Evolutionary conservation across 64 coral and sea anemone genomes (phyloP).

Genomic region (Pocillopora damicornis): DNA sequence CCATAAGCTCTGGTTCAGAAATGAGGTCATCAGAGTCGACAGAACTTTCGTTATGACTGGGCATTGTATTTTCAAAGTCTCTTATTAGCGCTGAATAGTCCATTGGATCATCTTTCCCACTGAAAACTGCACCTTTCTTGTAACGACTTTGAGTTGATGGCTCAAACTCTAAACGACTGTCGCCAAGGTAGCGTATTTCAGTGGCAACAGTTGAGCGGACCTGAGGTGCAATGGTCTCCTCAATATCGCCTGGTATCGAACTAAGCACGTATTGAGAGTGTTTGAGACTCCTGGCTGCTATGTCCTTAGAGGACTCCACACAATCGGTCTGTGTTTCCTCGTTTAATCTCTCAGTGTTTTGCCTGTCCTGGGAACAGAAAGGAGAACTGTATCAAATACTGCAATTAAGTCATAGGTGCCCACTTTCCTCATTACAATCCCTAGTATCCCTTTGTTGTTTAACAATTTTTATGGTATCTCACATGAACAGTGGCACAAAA

Average conservation of each 20-base stretch:
- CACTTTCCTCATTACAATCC: background rate
- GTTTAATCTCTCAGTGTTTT: background rate
- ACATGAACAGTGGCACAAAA: too few relatives aligned
- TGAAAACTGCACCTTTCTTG: background rate
- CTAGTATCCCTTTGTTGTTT: too few relatives aligned
- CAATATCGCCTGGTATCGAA: background rate
- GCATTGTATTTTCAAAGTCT: background rate
- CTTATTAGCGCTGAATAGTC: background rate
- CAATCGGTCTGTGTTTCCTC: conserved; percentile 19
- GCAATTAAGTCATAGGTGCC: background rate
- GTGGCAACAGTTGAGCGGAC: conserved; percentile 17
- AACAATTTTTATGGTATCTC: too few relatives aligned
- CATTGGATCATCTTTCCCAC: conserved; percentile 2
- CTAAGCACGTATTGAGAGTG: background rate
- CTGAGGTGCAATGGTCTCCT: conserved; percentile 16
- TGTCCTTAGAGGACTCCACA: background rate
- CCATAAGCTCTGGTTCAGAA: conserved; percentile 49
- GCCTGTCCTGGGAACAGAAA: background rate
- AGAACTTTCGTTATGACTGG: background rate
- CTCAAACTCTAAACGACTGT: background rate
- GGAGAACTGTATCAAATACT: background rate
- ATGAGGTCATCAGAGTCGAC: conserved; percentile 4
- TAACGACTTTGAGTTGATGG: background rate
- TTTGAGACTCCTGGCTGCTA: background rate
- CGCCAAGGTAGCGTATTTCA: conserved; percentile 20